Base-by-base conservation (phyloP, 2,113 vertebrate species). In the Axis porcinus region DNA sequence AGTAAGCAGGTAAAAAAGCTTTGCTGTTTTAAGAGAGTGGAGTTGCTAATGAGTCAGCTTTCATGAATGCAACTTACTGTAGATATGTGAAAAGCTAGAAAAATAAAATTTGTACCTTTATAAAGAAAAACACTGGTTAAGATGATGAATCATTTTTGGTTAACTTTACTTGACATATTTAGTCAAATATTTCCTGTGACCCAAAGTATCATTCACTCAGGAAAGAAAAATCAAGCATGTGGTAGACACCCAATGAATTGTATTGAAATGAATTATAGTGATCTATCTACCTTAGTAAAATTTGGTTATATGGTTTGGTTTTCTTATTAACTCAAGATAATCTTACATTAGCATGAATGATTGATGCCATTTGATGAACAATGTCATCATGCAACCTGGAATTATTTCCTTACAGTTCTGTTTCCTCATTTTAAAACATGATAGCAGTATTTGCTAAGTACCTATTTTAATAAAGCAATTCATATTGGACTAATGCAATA, bases 381-480 rank as follows among this genome's bases (percentile, higher is more conserved):
- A 58, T 58, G 11, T 30, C 58, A 86, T 86, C 45, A 70, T 89
- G 57, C 27, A 86, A 89, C n/a, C 54, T 36, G 40, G 50, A 90
- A 91, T 89, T 40, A 47, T n/a, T 92, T 95, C 54, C 85, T 96
- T 43, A 55, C 45, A 79, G 43, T 28, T 97, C 23, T n/a, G 14
- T 84, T 89, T 89, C 74, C 45, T 96, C 43, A 70, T n/a, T 95
- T 93, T 91, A 76, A 95, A 93, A 67, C n/a, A 84, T 33, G 40
- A 86, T 15, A 92, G 54, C 58, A 89, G 50, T 27, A 33, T 88
- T 86, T 84, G 4, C 30, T 82, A 93, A 54, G 28, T 54, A 67
- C 7, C 12, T 57, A 21, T 91, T 62, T 89, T 91, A 93, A 86
- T 36, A 58, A 76, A 28, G 55, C 33, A 64, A 43, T 81, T 96